Evolutionary conservation across 2,888 invertebrate species (phyloP).

Genomic region (Zhengitettix transpicula): DNA sequence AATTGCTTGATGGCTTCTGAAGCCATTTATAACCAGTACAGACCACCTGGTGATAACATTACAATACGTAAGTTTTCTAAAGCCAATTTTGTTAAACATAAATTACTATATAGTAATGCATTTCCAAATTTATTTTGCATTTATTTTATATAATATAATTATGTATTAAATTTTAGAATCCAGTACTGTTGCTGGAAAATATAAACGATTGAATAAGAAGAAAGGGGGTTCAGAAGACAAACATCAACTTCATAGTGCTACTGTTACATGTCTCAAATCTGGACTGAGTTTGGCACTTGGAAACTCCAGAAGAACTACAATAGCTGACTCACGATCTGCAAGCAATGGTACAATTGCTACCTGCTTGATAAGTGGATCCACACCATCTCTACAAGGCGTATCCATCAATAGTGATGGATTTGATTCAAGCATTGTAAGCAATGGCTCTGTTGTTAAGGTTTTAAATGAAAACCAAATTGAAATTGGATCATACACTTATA

Average conservation of each 20-base stretch:
- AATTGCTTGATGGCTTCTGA: conserved; percentile 33
- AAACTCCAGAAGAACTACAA: conserved; percentile 26
- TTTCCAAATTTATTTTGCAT: background rate
- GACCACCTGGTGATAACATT: conserved; percentile 22
- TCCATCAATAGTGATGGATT: no score
- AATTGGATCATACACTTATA: background rate
- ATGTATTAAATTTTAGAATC: background rate
- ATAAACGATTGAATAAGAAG: background rate
- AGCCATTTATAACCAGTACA: conserved; percentile 35
- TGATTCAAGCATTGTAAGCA: background rate
- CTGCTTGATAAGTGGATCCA: background rate
- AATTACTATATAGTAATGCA: background rate
- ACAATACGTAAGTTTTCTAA: no score
- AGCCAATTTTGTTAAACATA: background rate
- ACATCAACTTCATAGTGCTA: conserved; percentile 8
- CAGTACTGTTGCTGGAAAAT: background rate
- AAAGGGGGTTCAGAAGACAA: background rate
- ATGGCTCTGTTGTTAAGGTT: background rate
- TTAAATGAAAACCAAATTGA: background rate
- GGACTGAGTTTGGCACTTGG: conserved; percentile 34
- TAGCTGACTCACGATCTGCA: background rate
- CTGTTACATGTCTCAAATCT: conserved; percentile 25
- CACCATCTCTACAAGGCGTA: background rate
- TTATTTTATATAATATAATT: no score
- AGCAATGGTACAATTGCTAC: conserved; percentile 1